A percentile compares a stretch with the other conserved stretches of the same genome.
Conservation (phyloP, 2,888 invertebrate species). For the Micropterix aruncella region DNA sequence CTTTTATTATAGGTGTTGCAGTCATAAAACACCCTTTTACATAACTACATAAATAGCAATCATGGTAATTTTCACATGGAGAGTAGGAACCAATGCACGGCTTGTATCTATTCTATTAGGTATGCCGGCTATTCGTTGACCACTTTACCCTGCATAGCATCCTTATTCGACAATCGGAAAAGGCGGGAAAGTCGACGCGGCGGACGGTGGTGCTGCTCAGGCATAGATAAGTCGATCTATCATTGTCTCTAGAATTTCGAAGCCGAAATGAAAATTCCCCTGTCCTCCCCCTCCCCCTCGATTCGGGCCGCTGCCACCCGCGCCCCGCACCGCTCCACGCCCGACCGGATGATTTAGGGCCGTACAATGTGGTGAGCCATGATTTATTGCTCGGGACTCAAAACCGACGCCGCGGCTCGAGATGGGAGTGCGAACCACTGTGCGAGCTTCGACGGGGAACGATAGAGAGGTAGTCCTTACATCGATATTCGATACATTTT, state of each 20-base stretch:
- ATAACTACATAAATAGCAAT: too few species aligned
- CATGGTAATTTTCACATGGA: too few species aligned
- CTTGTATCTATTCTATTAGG: too few species aligned
- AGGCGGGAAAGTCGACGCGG: conserved; percentile 6
- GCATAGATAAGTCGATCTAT: conserved; percentile 1
- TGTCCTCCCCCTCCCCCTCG: conserved; percentile 3
- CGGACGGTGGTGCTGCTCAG: conserved; percentile 1
- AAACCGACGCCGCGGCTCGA: conserved; percentile 7
- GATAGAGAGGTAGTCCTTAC: too few species aligned
- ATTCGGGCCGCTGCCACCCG: conserved; percentile 14
- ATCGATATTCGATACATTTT: too few species aligned
- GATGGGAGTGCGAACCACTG: conserved; percentile 1
- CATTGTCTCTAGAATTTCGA: conserved; percentile 1
- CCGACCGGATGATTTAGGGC: conserved; percentile 46
- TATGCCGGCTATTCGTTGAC: too few species aligned
- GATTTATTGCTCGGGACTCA: conserved; percentile 35
- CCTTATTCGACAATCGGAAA: too few species aligned
- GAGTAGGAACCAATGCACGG: too few species aligned
- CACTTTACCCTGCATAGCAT: too few species aligned
- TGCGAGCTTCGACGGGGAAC: neutral
- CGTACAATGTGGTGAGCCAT: conserved; percentile 56
- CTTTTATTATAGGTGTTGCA: too few species aligned
- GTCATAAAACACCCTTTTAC: too few species aligned
- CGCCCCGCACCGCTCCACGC: conserved; percentile 14
- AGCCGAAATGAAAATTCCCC: conserved; percentile 1